Base-by-base conservation (phyloP, 2,797 vertebrate genomes). In the Betta splendens region DNA sequence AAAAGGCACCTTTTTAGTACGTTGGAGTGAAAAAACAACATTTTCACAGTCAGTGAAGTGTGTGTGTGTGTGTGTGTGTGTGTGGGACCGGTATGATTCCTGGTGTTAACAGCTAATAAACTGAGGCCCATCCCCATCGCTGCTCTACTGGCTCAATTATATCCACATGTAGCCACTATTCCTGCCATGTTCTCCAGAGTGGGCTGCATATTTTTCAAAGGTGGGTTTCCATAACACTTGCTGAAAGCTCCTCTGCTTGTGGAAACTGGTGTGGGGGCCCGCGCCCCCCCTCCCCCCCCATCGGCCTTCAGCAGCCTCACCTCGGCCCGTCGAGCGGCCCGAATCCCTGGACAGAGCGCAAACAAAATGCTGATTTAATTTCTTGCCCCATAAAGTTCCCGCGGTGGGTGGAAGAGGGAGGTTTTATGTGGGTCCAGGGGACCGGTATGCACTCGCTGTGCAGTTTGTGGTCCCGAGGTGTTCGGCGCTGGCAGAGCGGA, bases 91-190 rank as follows among this genome's bases (percentile, higher is more conserved):
- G 78, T 78, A 75, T 81, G 84, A 87, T 89, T 86, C 80, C 72
- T 78, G 75, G 85, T 86, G 87, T 91, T 89, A 91, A 89, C 90
- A 90, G 90, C 85, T 88, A 88, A 89, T 91, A 91, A 89, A 89
- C 82, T 84, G 81, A 52, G 63, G 56, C 83, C 87, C 85, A 76
- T 73, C 83, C 85, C 75, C 77, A 33, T 72, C 52, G 25, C 57
- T 77, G 69, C 81, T 80, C 72, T 62, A 62, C 81, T 64, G 71
- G 79, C 86, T 88, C 87, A 87, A 89, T 88, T 84, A 87, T 87
- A 86, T 88, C 89, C 88, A 87, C 84, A 89, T 89, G 89, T 83
- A 81, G 77, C 77, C 69, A 59, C 84, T 85, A 84, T 77, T 79
- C 49, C 75, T 77, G 72, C 82, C 80, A 86, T 85, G 85, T 84